Conservation (phyloP, 2,113 vertebrate species). For the Pluvialis apricaria region DNA sequence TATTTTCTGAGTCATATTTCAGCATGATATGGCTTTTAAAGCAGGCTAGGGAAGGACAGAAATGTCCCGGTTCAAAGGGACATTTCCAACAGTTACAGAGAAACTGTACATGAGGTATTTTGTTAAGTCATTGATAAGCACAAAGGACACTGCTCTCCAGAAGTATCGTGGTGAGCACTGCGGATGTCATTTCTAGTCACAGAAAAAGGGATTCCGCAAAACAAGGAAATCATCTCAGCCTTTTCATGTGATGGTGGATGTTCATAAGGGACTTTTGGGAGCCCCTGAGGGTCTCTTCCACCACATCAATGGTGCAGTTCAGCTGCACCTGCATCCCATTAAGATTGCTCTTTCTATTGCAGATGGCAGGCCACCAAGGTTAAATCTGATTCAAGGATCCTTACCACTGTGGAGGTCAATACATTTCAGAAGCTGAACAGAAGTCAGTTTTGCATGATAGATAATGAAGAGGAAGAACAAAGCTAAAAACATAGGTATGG, state of each 20-base stretch:
- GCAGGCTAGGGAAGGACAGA: not conserved
- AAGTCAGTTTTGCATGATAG: not conserved
- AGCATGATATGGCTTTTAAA: not conserved
- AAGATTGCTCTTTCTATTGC: not conserved
- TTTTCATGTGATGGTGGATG: not conserved
- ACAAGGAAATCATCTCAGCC: not conserved
- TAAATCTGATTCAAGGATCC: not conserved
- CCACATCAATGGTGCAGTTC: not conserved
- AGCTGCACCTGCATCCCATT: slow-evolving; percentile 32
- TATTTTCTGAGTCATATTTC: not conserved
- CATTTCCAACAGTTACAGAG: not conserved
- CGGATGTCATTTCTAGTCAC: not conserved
- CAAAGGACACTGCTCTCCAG: not conserved
- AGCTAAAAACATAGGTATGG: not conserved
- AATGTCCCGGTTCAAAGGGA: not conserved
- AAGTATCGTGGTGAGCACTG: not conserved
- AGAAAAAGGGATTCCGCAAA: not conserved
- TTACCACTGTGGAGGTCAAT: not conserved
- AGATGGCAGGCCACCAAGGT: not conserved
- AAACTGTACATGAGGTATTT: not conserved
- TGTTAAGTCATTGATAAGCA: not conserved
- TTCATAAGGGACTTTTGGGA: not conserved
- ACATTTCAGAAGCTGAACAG: not conserved
- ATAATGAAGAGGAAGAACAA: not conserved
- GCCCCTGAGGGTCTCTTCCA: not conserved